These are phyloP conservation scores for Cephalopterus ornatus DNA, from an alignment of 2,113 vertebrate genomes.

Conservation along the genomic window DNA sequence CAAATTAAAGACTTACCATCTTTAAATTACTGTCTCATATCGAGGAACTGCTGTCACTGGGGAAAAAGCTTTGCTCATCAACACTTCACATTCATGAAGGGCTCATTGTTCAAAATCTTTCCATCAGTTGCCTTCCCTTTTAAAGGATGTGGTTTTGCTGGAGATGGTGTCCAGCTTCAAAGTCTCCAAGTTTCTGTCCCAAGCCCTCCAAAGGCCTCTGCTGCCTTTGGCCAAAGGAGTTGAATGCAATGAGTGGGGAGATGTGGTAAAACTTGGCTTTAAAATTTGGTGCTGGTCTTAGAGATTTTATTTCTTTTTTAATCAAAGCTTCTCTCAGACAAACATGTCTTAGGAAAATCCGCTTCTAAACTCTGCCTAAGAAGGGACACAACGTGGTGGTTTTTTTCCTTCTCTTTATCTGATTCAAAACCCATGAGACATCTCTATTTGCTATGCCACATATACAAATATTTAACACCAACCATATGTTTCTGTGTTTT, in stretches of 20 bases:
- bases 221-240: neutral
- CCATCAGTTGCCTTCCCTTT: neutral
- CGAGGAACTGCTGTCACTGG: neutral
- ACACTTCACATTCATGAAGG: neutral
- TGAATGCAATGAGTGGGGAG: neutral
- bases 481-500: constrained; percentile 18
- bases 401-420: neutral
- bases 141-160: neutral
- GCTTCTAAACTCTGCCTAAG: neutral
- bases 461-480: constrained; percentile 36
- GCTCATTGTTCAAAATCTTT: neutral
- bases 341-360: neutral
- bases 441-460: neutral
- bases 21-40: neutral
- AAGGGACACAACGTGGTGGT: neutral
- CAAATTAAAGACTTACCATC: neutral
- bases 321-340: neutral
- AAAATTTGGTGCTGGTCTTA: neutral
- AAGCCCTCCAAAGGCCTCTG: neutral
- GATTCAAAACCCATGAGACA: neutral
- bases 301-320: neutral
- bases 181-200: neutral
- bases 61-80: neutral
- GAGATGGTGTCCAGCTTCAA: neutral
- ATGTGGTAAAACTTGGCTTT: neutral